Evolutionary conservation across 2,888 invertebrate genomes (phyloP).

Genomic region (Campopleginae sp.): DNA sequence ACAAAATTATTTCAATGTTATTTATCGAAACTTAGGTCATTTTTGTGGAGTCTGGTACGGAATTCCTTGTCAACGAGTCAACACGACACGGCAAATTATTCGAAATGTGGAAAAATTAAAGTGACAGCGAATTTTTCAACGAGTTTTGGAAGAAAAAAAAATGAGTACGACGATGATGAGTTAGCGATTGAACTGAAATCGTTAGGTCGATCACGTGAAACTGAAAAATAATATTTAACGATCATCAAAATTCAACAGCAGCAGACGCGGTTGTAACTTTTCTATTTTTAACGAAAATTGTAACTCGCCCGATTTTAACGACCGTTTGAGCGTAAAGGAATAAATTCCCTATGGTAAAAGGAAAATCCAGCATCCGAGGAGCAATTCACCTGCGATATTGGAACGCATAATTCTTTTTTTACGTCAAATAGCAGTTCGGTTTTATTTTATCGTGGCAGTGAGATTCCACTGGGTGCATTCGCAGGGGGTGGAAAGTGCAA

Average conservation of each 20-base stretch:
- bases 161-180: neutral
- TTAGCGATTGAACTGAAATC: neutral
- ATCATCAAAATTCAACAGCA: neutral
- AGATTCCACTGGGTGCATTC: slow-evolving; percentile 12
- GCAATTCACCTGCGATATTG: slow-evolving; percentile 20
- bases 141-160: neutral
- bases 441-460: slow-evolving; percentile 28
- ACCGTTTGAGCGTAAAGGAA: neutral
- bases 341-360: slow-evolving; percentile 16
- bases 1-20: no score
- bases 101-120: no score
- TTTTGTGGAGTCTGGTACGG: no score
- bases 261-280: neutral
- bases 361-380: neutral
- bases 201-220: neutral
- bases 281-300: neutral
- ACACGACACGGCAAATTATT: no score
- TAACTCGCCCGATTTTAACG: slow-evolving; percentile 1
- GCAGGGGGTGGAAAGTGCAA: slow-evolving; percentile 2
- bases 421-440: slow-evolving; percentile 28
- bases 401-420: slow-evolving; percentile 25
- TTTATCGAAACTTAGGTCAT: no score
- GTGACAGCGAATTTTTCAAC: no score
- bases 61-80: no score
- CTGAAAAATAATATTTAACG: neutral